Conservation (phyloP, 2,797 vertebrate genomes). For the Anolis apletophallus region DNA sequence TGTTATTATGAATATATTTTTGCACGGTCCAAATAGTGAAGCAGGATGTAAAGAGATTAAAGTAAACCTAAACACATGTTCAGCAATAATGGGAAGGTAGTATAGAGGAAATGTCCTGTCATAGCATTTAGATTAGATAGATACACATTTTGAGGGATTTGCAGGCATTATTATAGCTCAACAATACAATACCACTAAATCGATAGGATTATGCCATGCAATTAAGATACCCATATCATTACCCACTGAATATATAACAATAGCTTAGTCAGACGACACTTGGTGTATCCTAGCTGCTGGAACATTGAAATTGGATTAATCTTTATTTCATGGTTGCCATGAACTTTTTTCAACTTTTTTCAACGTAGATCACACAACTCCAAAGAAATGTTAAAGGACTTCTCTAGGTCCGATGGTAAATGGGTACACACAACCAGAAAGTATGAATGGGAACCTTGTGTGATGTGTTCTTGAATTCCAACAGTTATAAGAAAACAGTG, state of each 20-base stretch:
- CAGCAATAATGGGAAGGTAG: not conserved
- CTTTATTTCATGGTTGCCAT: no score
- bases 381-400: no score
- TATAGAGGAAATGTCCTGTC: not conserved
- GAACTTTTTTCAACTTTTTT: no score
- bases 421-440: no score
- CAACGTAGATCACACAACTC: not conserved
- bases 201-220: constrained; percentile 8
- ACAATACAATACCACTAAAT: not conserved
- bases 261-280: not conserved
- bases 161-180: not conserved
- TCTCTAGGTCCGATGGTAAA: no score
- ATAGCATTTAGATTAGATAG: not conserved
- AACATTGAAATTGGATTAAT: not conserved
- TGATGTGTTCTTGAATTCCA: no score
- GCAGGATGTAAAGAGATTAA: constrained; percentile 1
- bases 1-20: not conserved
- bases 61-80: not conserved
- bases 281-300: not conserved
- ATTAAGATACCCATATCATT: not conserved
- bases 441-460: no score
- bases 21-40: not conserved
- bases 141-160: not conserved
- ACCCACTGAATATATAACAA: not conserved
- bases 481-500: no score